Evolutionary conservation across 2,888 invertebrate species (phyloP).

Genomic region (Drosophila nr. perissopoda): DNA sequence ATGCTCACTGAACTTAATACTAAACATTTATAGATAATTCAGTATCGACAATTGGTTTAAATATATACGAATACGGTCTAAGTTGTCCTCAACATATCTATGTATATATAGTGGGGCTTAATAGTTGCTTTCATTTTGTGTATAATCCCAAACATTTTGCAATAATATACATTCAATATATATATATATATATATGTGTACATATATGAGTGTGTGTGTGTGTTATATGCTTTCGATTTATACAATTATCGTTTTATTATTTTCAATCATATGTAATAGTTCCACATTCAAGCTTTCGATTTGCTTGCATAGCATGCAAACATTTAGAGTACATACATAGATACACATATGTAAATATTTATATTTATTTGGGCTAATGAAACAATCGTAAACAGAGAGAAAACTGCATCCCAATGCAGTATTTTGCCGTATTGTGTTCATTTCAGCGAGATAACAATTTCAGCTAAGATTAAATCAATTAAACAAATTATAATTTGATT

Average conservation of each 20-base stretch:
- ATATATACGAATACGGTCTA: constrained; percentile 50
- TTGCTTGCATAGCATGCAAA: constrained; percentile 23
- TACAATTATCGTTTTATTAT: constrained; percentile 35
- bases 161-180: constrained; percentile 31
- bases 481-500: constrained; percentile 7
- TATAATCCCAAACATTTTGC: constrained; percentile 36
- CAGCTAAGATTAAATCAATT: not conserved
- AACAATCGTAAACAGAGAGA: constrained; percentile 25
- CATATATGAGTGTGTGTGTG: not conserved
- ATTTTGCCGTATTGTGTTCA: not conserved
- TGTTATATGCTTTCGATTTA: constrained; percentile 18
- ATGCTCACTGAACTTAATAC: constrained; percentile 67
- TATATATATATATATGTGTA: constrained; percentile 23
- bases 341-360: constrained; percentile 38
- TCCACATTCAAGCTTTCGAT: constrained; percentile 6
- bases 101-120: constrained; percentile 38
- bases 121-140: constrained; percentile 30
- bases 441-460: constrained; percentile 1
- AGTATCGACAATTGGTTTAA: constrained; percentile 77
- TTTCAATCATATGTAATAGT: constrained; percentile 8
- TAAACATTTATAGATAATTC: constrained; percentile 80
- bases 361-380: constrained; percentile 32
- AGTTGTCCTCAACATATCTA: constrained; percentile 35
- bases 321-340: constrained; percentile 18
- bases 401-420: constrained; percentile 5